phyloP scores from a whole-genome alignment of 2,113 vertebrate species.

The Pantherophis guttatus region DNA sequence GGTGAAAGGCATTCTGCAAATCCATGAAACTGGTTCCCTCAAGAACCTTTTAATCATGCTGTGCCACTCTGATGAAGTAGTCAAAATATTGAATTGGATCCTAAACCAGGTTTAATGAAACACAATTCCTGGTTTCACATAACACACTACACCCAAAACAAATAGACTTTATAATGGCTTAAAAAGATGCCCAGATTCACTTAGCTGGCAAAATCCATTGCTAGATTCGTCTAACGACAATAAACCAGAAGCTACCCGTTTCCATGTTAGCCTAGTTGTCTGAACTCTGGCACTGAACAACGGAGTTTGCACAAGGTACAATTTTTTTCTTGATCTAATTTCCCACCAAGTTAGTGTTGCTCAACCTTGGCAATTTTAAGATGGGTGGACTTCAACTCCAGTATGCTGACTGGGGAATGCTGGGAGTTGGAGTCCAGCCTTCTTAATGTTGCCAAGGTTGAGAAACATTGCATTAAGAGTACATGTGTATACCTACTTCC shows the following conservation, averaged over 20 bases:
- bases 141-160: background rate
- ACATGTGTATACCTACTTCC: conserved; percentile 62
- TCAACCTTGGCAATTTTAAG: background rate
- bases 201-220: background rate
- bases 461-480: background rate
- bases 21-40: background rate
- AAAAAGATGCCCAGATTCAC: background rate
- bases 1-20: background rate
- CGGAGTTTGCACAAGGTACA: background rate
- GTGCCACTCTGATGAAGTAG: background rate
- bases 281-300: background rate
- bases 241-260: background rate
- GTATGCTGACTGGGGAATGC: background rate
- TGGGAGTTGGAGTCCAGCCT: background rate
- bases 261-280: background rate
- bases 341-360: background rate
- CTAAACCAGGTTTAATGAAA: background rate
- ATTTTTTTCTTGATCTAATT: background rate
- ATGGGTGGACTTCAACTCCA: background rate
- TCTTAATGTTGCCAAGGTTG: background rate
- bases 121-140: background rate
- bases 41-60: background rate
- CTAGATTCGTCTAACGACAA: background rate
- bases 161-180: background rate
- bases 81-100: background rate